Evolutionary conservation across 2,797 vertebrate genomes (phyloP), one percentile per base, ranked within the genome.

Genomic region (Cyprinella venusta): DNA sequence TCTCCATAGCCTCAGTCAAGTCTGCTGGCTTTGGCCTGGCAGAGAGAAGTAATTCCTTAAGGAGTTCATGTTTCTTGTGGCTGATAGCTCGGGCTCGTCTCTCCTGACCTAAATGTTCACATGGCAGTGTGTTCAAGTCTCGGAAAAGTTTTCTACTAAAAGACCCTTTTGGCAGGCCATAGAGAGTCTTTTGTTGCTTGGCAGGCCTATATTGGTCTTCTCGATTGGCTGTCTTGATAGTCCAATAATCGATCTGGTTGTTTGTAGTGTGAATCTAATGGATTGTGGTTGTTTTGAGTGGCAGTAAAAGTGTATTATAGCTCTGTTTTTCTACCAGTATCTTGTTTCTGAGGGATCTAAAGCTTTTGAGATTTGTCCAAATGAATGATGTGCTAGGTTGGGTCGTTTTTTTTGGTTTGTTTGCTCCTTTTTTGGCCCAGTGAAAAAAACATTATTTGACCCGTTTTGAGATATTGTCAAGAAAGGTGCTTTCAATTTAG

Each of bases 41-140:
- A 77, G 52, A 26, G 4, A 79, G 65, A 45, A 26, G 83, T 85
- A 45, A 82, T 85, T 82, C 79, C 50, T 63, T 52, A 45, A 64
- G 50, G 72, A 81, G 76, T 82, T 88, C 42, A 48, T 80, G 81
- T 87, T 87, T 87, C 76, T 79, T 84, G 80, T 84, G 76, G 79
- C 42, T 74, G 81, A 76, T 36, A 72, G 45, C 81, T 36, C 54
- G 30, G 79, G 78, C 33, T 71, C 65, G 76, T 84, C 80, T 70
- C 63, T 61, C 36, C 71, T 88, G 85, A 86, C 79, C 84, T 85
- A 82, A 65, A 81, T 86, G 82, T 82, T 80, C 72, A 69, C 69
- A 67, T 74, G 52, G 75, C 68, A 70, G 30, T 79, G 50, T 84
- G 76, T 71, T 78, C 13, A 75, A 75, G 69, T 65, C 67, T 70